phyloP scores from a whole-genome alignment of 1,140 invertebrate genomes.

The Bombyx mandarina region DNA sequence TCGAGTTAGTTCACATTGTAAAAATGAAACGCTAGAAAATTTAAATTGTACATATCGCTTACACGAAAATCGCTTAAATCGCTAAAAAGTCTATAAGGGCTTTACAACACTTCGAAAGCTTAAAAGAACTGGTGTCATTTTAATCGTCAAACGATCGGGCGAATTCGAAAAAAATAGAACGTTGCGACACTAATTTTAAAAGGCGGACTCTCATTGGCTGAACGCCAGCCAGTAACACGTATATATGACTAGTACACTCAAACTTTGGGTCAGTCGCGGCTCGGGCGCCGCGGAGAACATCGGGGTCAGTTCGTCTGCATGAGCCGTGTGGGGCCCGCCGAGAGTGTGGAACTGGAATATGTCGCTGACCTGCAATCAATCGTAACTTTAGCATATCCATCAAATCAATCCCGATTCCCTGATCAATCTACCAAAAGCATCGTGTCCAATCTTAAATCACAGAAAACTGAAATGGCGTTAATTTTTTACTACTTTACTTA shows the following conservation, averaged over 20 bases:
- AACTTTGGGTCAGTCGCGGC: slow-evolving; percentile 12
- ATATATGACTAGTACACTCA: slow-evolving; percentile 23
- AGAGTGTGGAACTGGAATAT: slow-evolving; percentile 76
- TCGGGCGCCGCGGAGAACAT: slow-evolving; percentile 34
- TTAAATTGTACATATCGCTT: too few species aligned
- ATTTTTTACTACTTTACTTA: too few species aligned
- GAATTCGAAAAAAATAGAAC: too few species aligned
- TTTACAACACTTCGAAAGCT: slow-evolving; percentile 2
- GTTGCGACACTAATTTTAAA: slow-evolving; percentile 1
- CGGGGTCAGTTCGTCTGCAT: slow-evolving; percentile 54
- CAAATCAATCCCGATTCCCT: too few species aligned
- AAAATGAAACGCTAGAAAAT: too few species aligned
- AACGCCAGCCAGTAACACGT: slow-evolving; percentile 12
- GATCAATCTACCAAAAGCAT: too few species aligned
- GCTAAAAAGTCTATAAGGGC: too few species aligned
- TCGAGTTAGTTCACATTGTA: too few species aligned
- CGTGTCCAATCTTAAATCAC: too few species aligned
- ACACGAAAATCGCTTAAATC: too few species aligned
- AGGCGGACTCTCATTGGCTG: slow-evolving; percentile 13
- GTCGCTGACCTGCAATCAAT: slow-evolving; percentile 71
- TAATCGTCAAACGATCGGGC: slow-evolving; percentile 3
- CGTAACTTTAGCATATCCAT: too few species aligned
- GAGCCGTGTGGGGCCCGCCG: slow-evolving; percentile 44
- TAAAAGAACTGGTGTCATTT: slow-evolving; percentile 14
- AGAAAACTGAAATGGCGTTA: too few species aligned